Percentiles rank a stretch among this genome's conserved stretches.
Conservation (phyloP, 2,888 invertebrate species). For the Eupithecia subumbrata region DNA sequence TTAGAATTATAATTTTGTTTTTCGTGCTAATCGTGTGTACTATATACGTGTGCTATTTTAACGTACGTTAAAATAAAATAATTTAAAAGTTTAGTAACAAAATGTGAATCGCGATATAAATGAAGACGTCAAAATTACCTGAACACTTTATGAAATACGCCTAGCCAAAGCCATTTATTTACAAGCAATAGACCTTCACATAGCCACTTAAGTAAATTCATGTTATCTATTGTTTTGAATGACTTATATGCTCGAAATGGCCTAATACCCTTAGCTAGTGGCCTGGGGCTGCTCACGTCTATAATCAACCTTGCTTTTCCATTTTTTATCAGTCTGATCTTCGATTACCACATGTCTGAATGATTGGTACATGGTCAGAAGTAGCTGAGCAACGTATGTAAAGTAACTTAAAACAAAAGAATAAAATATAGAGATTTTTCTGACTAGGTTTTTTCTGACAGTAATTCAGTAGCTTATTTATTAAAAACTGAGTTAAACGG, state of each 20-base stretch:
- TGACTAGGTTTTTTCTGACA: neutral
- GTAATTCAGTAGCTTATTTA: neutral
- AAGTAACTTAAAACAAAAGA: neutral
- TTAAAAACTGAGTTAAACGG: neutral
- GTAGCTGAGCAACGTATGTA: conserved; percentile 11
- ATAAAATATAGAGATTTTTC: neutral
- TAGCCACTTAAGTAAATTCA: conserved; percentile 32
- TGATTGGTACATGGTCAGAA: conserved; percentile 46
- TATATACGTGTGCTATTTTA: too few relatives aligned
- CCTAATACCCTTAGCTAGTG: conserved; percentile 36
- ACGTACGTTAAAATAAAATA: neutral
- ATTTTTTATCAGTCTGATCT: conserved; percentile 62
- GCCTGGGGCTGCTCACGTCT: conserved; percentile 37
- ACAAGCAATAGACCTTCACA: conserved; percentile 15
- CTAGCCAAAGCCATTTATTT: conserved; percentile 24
- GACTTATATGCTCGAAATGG: conserved; percentile 35
- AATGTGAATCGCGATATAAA: neutral
- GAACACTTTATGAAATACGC: conserved; percentile 4
- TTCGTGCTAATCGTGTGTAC: too few relatives aligned
- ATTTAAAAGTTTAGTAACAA: neutral
- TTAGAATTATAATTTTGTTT: neutral
- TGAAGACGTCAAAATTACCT: conserved; percentile 12
- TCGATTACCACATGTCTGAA: conserved; percentile 60
- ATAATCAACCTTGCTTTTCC: conserved; percentile 53
- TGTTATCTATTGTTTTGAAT: conserved; percentile 35